Evolutionary conservation across 2,797 vertebrate genomes (phyloP), one percentile per base, ranked within the genome.

Genomic region (Balearica regulorum): DNA sequence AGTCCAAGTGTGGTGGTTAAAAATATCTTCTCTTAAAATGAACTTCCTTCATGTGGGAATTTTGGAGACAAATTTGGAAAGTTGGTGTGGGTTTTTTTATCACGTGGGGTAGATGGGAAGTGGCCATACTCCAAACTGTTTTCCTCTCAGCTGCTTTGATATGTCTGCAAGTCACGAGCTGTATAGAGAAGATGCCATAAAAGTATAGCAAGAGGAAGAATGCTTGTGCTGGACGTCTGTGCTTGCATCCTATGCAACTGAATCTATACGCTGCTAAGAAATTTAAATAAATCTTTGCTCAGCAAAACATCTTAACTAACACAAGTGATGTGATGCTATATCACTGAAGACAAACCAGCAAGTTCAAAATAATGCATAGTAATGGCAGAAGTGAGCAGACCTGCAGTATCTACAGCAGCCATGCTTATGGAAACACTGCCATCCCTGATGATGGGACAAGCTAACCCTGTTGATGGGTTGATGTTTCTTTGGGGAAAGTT

Each of bases 361-460:
- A 57, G 17, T 87, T 60, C 60, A 48, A 55, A 94, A 55, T 66
- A 75, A 41, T 79, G 33, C 21, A 51, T 49, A 73, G 54, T 39
- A 66, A 35, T 43, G 73, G 62, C 26, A 61, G 73, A 48, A 85
- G 10, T 2, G 5, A 88, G 51, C 60, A 87, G 87, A 87, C 33
- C 13, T 2, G 1, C 1, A 0, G 75, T 91, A 28, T 46, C 71
- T 76, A 5, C 60, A 51, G 46, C 0, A 1, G 51, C 10, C 37
- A 13, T 21, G 29, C 35, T 64, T 44, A 33, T 57, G 90, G 78
- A 93, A 94, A 92, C 25, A 2, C 14, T 80, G 10, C 33, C 6
- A 5, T 43, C 39, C 41, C 44, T 82, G 49, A 3, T 69, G 77
- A 46, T 51, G 49, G 55, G 13, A 18, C 11, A 14, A 37, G 44